Evolutionary conservation across 2,797 vertebrate genomes (phyloP).

Genomic region (Picus viridis): DNA sequence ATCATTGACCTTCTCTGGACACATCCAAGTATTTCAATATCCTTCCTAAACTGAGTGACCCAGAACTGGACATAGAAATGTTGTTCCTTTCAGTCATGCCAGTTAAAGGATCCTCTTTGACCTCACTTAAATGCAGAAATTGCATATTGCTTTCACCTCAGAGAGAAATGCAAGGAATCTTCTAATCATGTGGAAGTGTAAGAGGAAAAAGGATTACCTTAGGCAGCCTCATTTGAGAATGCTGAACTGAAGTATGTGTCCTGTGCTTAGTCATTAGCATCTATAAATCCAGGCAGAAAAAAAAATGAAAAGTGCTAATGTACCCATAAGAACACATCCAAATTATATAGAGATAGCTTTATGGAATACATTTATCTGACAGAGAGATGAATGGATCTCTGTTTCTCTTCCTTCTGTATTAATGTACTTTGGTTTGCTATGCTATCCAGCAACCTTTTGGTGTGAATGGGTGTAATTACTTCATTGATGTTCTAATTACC

Average conservation of each 20-base stretch:
- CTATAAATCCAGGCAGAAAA: background rate
- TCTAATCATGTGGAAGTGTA: background rate
- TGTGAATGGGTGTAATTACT: conserved; percentile 39
- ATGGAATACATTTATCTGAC: conserved; percentile 4
- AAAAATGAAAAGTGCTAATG: background rate
- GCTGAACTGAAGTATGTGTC: background rate
- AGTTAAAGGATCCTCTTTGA: background rate
- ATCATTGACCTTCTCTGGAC: no score
- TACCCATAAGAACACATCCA: background rate
- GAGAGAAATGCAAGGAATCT: background rate
- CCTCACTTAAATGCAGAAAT: background rate
- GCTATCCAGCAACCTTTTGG: background rate
- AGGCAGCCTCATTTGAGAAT: background rate
- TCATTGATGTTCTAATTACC: conserved; percentile 35
- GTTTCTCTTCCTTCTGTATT: background rate
- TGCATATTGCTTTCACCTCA: background rate
- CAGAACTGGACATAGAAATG: background rate
- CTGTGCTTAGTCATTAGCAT: conserved; percentile 3
- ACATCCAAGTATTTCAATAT: no score
- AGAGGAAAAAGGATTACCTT: background rate
- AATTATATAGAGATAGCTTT: conserved; percentile 3
- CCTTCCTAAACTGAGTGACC: no score
- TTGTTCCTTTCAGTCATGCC: background rate
- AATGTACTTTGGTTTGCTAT: background rate
- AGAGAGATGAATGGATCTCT: background rate